These are phyloP conservation scores for Protophormia terraenovae DNA, from an alignment of 2,888 invertebrate genomes.

Conservation along the genomic window DNA sequence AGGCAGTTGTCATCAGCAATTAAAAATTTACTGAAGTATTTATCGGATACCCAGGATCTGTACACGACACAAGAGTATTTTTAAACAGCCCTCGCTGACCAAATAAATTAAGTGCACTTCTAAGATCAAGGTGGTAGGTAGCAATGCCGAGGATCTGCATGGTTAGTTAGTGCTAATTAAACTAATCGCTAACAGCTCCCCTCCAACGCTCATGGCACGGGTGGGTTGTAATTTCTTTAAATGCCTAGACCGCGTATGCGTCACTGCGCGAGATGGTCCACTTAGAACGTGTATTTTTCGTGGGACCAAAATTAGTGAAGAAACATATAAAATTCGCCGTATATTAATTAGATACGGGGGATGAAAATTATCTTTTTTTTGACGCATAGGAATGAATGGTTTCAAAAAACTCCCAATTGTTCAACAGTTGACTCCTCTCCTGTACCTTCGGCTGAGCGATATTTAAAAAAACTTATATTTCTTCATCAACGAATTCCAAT, in stretches of 20 bases:
- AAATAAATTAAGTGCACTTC: too few relatives aligned
- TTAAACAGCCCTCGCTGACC: conserved; percentile 37
- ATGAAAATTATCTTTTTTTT: neutral
- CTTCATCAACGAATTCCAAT: neutral
- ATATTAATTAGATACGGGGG: neutral
- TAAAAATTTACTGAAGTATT: conserved; percentile 22
- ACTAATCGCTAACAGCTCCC: too few relatives aligned
- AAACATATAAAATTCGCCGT: too few relatives aligned
- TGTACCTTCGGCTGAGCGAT: neutral
- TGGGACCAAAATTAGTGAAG: too few relatives aligned
- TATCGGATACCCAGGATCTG: conserved; percentile 19
- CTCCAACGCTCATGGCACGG: too few relatives aligned
- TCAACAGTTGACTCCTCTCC: neutral
- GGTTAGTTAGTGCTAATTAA: conserved; percentile 15
- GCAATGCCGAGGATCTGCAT: conserved; percentile 27
- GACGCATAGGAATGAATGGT: too few relatives aligned
- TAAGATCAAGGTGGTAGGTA: too few relatives aligned
- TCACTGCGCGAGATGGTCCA: too few relatives aligned
- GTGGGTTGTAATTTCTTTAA: too few relatives aligned
- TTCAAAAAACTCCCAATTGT: neutral
- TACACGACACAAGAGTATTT: conserved; percentile 26
- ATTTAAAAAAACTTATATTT: neutral
- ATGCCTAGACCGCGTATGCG: too few relatives aligned
- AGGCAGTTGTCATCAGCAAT: neutral
- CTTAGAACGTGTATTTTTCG: too few relatives aligned